phyloP scores from a whole-genome alignment of 1,140 invertebrate genomes.

The Oreohelix idahoensis region DNA sequence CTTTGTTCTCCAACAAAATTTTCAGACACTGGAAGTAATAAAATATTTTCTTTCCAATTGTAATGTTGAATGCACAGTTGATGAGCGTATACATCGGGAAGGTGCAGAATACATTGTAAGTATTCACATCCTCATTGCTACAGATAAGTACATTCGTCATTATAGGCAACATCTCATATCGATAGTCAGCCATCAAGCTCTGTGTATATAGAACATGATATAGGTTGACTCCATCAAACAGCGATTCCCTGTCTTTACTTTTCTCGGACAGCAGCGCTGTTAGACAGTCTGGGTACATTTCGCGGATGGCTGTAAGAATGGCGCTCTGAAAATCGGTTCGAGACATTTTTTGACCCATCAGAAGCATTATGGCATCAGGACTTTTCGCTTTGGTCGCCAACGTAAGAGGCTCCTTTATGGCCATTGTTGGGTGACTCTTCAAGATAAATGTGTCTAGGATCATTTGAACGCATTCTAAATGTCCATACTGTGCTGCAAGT shows the following conservation, averaged over 20 bases:
- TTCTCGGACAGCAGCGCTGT: background rate
- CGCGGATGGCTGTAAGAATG: slow-evolving; percentile 16
- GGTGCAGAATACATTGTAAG: slow-evolving; percentile 8
- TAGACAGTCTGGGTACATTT: slow-evolving; percentile 35
- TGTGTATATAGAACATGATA: slow-evolving; percentile 35
- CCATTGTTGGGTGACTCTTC: slow-evolving; percentile 11
- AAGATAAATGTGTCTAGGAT: slow-evolving; percentile 15
- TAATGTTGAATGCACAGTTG: slow-evolving; percentile 35
- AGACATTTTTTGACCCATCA: slow-evolving; percentile 7
- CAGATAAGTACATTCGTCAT: slow-evolving; percentile 29
- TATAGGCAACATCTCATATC: slow-evolving; percentile 30
- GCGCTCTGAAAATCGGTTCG: slow-evolving; percentile 34
- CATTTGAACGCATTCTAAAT: slow-evolving; percentile 27
- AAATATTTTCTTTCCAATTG: slow-evolving; percentile 13
- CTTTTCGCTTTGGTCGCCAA: slow-evolving; percentile 29
- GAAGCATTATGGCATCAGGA: slow-evolving; percentile 25
- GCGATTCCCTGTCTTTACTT: slow-evolving; percentile 8
- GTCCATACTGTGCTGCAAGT: slow-evolving; percentile 9
- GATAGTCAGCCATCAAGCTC: slow-evolving; percentile 15
- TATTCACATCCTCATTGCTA: slow-evolving; percentile 33
- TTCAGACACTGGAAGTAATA: slow-evolving; percentile 31
- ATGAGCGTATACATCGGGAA: slow-evolving; percentile 37
- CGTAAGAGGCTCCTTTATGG: slow-evolving; percentile 16
- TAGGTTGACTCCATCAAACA: slow-evolving; percentile 38
- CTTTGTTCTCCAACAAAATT: slow-evolving; percentile 26